Evolutionary conservation across 92 coral and sea anemone genomes (phyloP).

Genomic region (Micromussa lordhowensis): DNA sequence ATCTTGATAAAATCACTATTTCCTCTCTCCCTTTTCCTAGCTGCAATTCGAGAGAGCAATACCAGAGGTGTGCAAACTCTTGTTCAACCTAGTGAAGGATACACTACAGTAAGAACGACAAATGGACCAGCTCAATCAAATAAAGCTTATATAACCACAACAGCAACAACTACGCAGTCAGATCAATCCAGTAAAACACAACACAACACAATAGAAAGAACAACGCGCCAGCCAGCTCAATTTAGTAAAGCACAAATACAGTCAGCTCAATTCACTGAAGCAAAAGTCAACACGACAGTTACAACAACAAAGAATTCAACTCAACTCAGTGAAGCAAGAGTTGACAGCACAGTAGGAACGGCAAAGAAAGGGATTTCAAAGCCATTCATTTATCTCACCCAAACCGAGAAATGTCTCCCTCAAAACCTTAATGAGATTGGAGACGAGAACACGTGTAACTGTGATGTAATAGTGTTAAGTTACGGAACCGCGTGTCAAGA

Average conservation of each 20-base stretch:
- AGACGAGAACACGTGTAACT: slow-evolving; percentile 53
- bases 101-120: neutral
- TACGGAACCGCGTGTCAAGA: slow-evolving; percentile 40
- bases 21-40: neutral
- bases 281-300: neutral
- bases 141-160: neutral
- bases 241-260: neutral
- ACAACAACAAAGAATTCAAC: neutral
- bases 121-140: neutral
- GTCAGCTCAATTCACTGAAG: neutral
- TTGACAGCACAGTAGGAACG: neutral
- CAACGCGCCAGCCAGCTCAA: neutral
- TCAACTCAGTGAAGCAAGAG: neutral
- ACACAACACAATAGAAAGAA: too few relatives aligned
- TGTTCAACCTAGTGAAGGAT: neutral
- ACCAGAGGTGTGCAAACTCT: neutral
- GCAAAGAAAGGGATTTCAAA: neutral
- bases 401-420: slow-evolving; percentile 67
- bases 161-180: too few relatives aligned
- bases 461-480: slow-evolving; percentile 70
- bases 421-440: slow-evolving; percentile 45
- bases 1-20: neutral
- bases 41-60: neutral
- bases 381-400: slow-evolving; percentile 59
- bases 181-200: too few relatives aligned